Evolutionary conservation across 1,140 invertebrate species (phyloP).

Genomic region (Achroia grisella): DNA sequence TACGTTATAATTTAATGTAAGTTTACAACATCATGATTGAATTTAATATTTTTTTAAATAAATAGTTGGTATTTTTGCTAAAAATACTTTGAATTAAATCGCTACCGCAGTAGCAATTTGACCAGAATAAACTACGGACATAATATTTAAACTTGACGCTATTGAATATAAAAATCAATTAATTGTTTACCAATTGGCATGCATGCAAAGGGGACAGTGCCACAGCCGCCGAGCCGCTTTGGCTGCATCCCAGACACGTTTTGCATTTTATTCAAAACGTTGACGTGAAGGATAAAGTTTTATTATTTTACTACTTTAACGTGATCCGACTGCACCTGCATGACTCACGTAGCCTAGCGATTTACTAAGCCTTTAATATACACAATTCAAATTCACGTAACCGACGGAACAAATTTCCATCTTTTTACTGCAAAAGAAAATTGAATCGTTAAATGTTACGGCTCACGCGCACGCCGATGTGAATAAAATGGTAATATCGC

Average conservation of each 20-base stretch:
- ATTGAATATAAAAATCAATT: too few relatives aligned
- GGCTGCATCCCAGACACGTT: conserved; percentile 68
- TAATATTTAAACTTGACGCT: too few relatives aligned
- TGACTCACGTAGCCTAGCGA: conserved; percentile 1
- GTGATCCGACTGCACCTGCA: conserved; percentile 49
- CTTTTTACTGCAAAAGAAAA: conserved; percentile 9
- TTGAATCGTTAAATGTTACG: conserved; percentile 14
- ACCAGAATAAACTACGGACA: too few relatives aligned
- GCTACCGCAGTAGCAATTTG: background rate
- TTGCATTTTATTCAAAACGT: conserved; percentile 70
- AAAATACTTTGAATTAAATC: background rate
- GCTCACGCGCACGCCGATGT: conserved; percentile 1
- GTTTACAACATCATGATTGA: too few relatives aligned
- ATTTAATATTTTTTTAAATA: background rate
- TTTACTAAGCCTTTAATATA: conserved; percentile 1
- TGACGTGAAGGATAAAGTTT: conserved; percentile 67
- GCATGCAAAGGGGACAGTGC: conserved; percentile 17
- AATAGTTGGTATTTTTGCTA: background rate
- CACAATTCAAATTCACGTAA: conserved; percentile 8
- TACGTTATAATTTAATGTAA: too few relatives aligned
- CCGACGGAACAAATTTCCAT: conserved; percentile 7
- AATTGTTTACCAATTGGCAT: background rate
- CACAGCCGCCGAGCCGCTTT: conserved; percentile 25
- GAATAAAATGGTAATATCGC: conserved; percentile 12
- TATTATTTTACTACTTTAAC: conserved; percentile 70